These are phyloP conservation scores for Lymantria dispar DNA, from an alignment of 2,888 invertebrate genomes.

Conservation along the genomic window DNA sequence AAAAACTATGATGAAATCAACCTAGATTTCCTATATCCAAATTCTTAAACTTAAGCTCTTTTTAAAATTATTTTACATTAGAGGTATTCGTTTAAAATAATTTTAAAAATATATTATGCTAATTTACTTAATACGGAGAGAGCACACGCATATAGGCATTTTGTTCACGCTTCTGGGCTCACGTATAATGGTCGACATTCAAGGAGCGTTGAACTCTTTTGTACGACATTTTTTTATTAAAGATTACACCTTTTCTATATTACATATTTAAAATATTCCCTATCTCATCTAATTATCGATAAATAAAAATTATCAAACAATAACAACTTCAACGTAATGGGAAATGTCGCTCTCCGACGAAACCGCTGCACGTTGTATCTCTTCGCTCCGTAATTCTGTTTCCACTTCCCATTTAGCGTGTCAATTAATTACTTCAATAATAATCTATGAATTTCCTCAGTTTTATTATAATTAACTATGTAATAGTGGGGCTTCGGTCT, in stretches of 20 bases:
- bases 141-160: slow-evolving; percentile 17
- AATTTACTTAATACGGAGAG: too few species aligned
- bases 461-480: slow-evolving; percentile 36
- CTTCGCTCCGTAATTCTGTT: too few species aligned
- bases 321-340: too few species aligned
- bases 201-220: slow-evolving; percentile 71
- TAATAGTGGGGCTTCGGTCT: slow-evolving; percentile 18
- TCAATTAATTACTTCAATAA: background rate
- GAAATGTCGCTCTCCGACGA: background rate
- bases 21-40: too few species aligned
- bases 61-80: too few species aligned
- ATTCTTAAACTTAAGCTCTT: too few species aligned
- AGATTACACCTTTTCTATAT: background rate
- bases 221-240: slow-evolving; percentile 21
- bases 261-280: background rate
- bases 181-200: slow-evolving; percentile 26
- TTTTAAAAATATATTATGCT: too few species aligned
- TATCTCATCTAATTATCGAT: background rate
- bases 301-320: too few species aligned
- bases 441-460: slow-evolving; percentile 52
- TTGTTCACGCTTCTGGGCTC: slow-evolving; percentile 33
- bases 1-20: too few species aligned
- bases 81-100: too few species aligned
- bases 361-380: too few species aligned
- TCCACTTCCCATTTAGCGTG: too few species aligned